phyloP scores from a whole-genome alignment of 2,113 vertebrate species.

The Spheniscus mendiculus region DNA sequence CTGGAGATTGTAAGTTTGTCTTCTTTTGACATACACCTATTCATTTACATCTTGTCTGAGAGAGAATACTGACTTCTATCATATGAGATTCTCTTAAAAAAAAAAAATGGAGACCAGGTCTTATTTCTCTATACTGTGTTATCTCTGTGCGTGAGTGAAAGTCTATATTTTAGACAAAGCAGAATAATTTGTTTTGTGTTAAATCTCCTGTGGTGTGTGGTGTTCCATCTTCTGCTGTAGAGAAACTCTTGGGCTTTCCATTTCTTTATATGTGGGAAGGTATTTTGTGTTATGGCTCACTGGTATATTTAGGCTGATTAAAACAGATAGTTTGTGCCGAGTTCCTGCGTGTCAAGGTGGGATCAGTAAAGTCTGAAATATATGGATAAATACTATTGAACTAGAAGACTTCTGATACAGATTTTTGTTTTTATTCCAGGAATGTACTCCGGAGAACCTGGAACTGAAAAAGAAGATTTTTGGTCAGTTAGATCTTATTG shows the following conservation, averaged over 20 bases:
- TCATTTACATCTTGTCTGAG: not conserved
- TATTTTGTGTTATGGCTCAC: not conserved
- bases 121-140: not conserved
- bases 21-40: not conserved
- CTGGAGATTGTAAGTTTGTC: not conserved
- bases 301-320: not conserved
- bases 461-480: constrained; percentile 90
- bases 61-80: not conserved
- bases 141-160: not conserved
- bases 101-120: not conserved
- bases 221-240: not conserved
- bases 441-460: constrained; percentile 91
- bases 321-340: not conserved
- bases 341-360: not conserved
- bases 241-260: not conserved
- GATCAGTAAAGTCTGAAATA: not conserved
- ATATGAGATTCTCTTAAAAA: not conserved
- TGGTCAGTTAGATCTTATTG: constrained; percentile 80
- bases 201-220: not conserved
- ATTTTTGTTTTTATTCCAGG: constrained; percentile 75
- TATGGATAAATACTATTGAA: not conserved
- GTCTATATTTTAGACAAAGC: not conserved
- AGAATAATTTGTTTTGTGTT: not conserved
- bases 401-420: not conserved
- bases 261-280: not conserved